A percentile compares a stretch with the other conserved stretches of the same genome.
These are phyloP conservation scores for Nomada flava DNA, from an alignment of 2,888 invertebrate genomes.

Conservation along the genomic window DNA sequence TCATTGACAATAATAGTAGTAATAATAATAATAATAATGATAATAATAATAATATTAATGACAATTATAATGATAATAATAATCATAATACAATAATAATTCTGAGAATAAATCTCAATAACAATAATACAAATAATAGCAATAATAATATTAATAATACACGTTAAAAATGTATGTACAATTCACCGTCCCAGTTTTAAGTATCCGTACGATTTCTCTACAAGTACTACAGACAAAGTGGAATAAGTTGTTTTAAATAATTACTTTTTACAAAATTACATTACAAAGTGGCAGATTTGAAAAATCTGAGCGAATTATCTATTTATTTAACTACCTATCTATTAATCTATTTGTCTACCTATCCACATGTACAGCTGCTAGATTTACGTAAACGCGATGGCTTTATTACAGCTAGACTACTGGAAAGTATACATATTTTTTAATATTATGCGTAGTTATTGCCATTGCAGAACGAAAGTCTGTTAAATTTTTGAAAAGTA, in stretches of 20 bases:
- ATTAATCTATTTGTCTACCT: constrained; percentile 72
- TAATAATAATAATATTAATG: constrained; percentile 67
- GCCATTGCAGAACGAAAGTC: constrained; percentile 77
- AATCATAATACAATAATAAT: constrained; percentile 75
- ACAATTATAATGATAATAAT: constrained; percentile 74
- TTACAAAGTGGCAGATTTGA: constrained; percentile 81
- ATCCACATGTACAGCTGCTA: constrained; percentile 81
- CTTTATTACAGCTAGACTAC: constrained; percentile 76
- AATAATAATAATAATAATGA: constrained; percentile 56
- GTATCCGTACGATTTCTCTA: constrained; percentile 73
- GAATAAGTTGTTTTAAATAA: constrained; percentile 81
- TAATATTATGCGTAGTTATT: constrained; percentile 77
- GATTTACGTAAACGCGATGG: constrained; percentile 72
- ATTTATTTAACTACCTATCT: constrained; percentile 68
- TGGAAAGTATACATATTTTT: constrained; percentile 77
- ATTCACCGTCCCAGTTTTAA: constrained; percentile 77
- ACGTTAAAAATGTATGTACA: constrained; percentile 83
- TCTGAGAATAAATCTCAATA: constrained; percentile 77
- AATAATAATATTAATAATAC: constrained; percentile 78
- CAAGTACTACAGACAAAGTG: constrained; percentile 80
- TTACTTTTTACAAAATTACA: constrained; percentile 84
- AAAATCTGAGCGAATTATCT: constrained; percentile 78
- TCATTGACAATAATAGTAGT: constrained; percentile 60
- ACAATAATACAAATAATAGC: constrained; percentile 78
- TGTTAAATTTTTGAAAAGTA: constrained; percentile 52